Evolutionary conservation across 2,797 vertebrate species (phyloP).

Genomic region (Falco novaeseelandiae): DNA sequence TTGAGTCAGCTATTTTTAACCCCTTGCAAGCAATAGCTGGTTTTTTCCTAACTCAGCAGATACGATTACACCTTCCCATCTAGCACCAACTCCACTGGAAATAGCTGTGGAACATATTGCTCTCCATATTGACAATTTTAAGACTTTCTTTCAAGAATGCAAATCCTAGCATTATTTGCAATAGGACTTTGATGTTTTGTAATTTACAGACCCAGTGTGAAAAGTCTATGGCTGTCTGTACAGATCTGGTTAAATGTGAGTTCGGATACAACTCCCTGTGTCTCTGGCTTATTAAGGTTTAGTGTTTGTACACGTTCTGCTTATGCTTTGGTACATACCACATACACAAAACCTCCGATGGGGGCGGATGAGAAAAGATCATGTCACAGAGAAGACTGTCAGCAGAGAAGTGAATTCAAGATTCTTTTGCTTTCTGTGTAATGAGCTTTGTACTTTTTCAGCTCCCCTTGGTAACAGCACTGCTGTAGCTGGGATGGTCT

Average conservation of each 20-base stretch:
- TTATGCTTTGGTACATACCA: neutral
- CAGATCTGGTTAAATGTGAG: neutral
- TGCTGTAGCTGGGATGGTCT: neutral
- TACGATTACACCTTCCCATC: neutral
- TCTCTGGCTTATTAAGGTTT: neutral
- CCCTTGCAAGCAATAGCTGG: neutral
- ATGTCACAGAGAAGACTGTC: neutral
- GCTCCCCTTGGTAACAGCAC: neutral
- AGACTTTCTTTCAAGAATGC: neutral
- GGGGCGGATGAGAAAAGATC: neutral
- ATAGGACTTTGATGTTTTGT: neutral
- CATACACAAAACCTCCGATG: neutral
- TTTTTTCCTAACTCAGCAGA: neutral
- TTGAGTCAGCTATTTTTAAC: constrained; percentile 34
- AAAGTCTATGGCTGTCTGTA: neutral
- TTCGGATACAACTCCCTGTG: neutral
- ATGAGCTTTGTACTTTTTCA: neutral
- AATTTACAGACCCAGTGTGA: neutral
- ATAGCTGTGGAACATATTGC: neutral
- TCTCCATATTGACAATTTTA: neutral
- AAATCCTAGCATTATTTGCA: neutral
- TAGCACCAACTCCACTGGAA: neutral
- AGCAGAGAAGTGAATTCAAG: neutral
- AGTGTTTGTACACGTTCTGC: neutral
- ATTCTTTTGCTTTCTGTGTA: neutral